Evolutionary conservation across 2,888 invertebrate genomes (phyloP).

Genomic region (Spicauda simplicius): DNA sequence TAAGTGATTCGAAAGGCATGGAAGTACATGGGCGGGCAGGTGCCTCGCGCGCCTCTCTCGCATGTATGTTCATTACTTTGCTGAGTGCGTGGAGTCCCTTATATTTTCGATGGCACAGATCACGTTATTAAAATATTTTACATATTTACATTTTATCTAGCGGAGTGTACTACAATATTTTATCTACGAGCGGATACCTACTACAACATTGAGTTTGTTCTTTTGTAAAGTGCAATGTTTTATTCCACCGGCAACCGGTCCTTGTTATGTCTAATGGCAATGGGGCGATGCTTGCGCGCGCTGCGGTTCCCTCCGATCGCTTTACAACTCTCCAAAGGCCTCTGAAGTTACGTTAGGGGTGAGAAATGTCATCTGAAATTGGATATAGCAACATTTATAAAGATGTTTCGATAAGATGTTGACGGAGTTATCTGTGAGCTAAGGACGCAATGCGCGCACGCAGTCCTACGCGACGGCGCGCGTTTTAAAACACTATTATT

Average conservation of each 20-base stretch:
- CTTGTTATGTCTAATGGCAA: constrained; percentile 78
- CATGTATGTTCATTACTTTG: constrained; percentile 67
- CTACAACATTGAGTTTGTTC: constrained; percentile 85
- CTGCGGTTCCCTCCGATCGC: constrained; percentile 54
- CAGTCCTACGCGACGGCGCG: constrained; percentile 77
- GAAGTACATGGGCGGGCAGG: constrained; percentile 58
- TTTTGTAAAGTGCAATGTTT: constrained; percentile 81
- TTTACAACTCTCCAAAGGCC: constrained; percentile 55
- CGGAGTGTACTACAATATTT: constrained; percentile 84
- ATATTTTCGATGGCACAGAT: constrained; percentile 82
- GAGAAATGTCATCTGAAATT: constrained; percentile 44
- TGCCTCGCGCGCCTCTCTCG: constrained; percentile 49
- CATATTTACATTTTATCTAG: constrained; percentile 85
- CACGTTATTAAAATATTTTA: constrained; percentile 83
- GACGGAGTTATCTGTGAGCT: neutral
- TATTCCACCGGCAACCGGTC: constrained; percentile 82
- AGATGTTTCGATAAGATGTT: constrained; percentile 15
- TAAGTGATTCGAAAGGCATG: constrained; percentile 78
- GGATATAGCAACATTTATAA: constrained; percentile 45
- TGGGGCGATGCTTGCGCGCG: constrained; percentile 63
- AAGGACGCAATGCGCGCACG: constrained; percentile 49
- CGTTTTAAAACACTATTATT: constrained; percentile 79
- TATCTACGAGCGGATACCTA: constrained; percentile 82
- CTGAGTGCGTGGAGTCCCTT: constrained; percentile 82
- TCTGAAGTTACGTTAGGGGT: constrained; percentile 54